A percentile compares a stretch with the other conserved stretches of the same genome.
Conservation (phyloP, 2,888 invertebrate genomes). For the Digitonthophagus gazella region DNA sequence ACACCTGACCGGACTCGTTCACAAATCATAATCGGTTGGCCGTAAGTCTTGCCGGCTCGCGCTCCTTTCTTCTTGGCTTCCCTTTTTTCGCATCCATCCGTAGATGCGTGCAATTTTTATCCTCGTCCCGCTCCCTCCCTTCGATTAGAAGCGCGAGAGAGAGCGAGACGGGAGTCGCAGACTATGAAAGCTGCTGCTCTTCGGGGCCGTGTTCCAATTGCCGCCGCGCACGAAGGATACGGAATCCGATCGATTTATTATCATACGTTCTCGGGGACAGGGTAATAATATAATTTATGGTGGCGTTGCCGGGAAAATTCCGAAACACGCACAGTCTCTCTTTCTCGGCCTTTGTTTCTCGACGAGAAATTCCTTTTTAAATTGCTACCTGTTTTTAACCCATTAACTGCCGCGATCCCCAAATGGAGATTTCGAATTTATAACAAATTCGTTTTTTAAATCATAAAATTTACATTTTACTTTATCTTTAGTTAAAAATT, state of each 20-base stretch:
- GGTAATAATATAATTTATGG: constrained; percentile 54
- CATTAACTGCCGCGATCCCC: too few species aligned
- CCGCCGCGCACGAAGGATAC: constrained; percentile 48
- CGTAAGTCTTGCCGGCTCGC: constrained; percentile 41
- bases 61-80: constrained; percentile 36
- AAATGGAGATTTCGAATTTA: too few species aligned
- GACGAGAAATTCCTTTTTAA: too few species aligned
- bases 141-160: constrained; percentile 9
- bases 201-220: constrained; percentile 44
- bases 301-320: constrained; percentile 44
- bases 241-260: constrained; percentile 53
- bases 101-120: constrained; percentile 40
- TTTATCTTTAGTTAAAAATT: too few species aligned
- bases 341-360: constrained; percentile 22
- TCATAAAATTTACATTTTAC: too few species aligned
- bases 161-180: not conserved
- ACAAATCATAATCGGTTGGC: constrained; percentile 47
- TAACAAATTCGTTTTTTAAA: too few species aligned
- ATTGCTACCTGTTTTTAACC: too few species aligned
- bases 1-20: constrained; percentile 35
- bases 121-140: constrained; percentile 27
- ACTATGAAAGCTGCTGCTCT: constrained; percentile 42
- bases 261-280: constrained; percentile 50
- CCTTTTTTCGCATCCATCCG: constrained; percentile 7
- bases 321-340: constrained; percentile 20